Percentiles rank a stretch among this genome's conserved stretches.
These are phyloP conservation scores for Thalpophila matura DNA, from an alignment of 2,888 invertebrate genomes.

Conservation along the genomic window DNA sequence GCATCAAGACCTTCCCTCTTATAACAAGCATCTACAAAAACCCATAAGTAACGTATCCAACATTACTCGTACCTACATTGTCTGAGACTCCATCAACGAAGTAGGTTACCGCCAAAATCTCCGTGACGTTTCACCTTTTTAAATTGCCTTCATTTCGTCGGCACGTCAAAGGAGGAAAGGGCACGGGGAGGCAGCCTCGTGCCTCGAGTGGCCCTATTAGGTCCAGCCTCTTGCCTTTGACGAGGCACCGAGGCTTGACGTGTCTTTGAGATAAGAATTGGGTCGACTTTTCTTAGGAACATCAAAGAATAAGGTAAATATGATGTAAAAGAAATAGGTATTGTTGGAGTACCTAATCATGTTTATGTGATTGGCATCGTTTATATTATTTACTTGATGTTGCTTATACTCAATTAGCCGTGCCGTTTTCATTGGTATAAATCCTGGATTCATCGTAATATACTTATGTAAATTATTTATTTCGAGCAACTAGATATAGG, in stretches of 20 bases:
- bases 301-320: constrained; percentile 77
- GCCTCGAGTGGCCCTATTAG: constrained; percentile 86
- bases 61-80: background rate
- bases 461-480: too few species aligned
- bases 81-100: constrained; percentile 34
- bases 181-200: constrained; percentile 74
- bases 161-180: constrained; percentile 79
- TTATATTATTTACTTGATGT: constrained; percentile 35
- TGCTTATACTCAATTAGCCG: constrained; percentile 26
- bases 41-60: background rate
- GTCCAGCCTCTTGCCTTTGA: constrained; percentile 85
- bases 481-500: too few species aligned
- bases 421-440: background rate
- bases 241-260: constrained; percentile 75
- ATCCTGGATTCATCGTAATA: too few species aligned
- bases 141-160: constrained; percentile 86
- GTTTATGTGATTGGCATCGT: constrained; percentile 51
- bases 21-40: background rate
- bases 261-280: constrained; percentile 89
- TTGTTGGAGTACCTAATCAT: constrained; percentile 59
- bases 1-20: too few species aligned
- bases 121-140: constrained; percentile 72
- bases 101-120: constrained; percentile 60
- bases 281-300: constrained; percentile 80
- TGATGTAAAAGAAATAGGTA: constrained; percentile 53